phyloP scores from a whole-genome alignment of 2,797 vertebrate genomes.

The Loris lydekkerianus region DNA sequence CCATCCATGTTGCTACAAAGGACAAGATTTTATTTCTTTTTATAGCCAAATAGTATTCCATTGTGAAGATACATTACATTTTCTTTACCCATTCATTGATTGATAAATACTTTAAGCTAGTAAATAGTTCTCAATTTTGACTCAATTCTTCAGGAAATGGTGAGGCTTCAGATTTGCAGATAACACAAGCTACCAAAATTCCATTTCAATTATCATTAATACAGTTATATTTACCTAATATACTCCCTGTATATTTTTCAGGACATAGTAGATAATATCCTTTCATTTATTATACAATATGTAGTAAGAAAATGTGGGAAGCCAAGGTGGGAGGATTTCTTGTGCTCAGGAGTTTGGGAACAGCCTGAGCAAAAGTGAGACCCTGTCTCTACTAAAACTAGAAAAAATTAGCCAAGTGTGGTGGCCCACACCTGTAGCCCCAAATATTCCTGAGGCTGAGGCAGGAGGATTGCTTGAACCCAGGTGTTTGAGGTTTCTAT shows the following conservation, averaged over 20 bases:
- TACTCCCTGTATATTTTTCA: background rate
- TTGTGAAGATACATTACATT: background rate
- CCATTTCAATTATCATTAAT: conserved; percentile 38
- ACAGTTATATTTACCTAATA: background rate
- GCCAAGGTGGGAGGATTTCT: too few relatives aligned
- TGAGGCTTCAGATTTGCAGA: conserved; percentile 23
- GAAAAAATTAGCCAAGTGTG: too few relatives aligned
- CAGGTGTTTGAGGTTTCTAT: too few relatives aligned
- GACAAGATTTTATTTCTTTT: background rate
- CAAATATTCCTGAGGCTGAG: too few relatives aligned
- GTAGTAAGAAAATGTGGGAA: background rate
- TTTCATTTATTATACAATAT: background rate
- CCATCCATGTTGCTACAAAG: background rate
- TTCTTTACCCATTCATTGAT: background rate
- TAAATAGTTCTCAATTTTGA: conserved; percentile 31
- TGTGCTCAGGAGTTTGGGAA: too few relatives aligned
- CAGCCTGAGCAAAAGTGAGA: too few relatives aligned
- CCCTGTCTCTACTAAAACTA: too few relatives aligned
- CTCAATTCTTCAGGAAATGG: background rate
- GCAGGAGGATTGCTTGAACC: too few relatives aligned
- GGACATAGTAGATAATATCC: background rate
- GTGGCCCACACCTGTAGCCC: too few relatives aligned
- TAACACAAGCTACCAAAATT: background rate
- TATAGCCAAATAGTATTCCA: background rate
- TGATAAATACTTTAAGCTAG: conserved; percentile 28